Evolutionary conservation across 2,113 vertebrate genomes (phyloP).

Genomic region (Diadophis punctatus): DNA sequence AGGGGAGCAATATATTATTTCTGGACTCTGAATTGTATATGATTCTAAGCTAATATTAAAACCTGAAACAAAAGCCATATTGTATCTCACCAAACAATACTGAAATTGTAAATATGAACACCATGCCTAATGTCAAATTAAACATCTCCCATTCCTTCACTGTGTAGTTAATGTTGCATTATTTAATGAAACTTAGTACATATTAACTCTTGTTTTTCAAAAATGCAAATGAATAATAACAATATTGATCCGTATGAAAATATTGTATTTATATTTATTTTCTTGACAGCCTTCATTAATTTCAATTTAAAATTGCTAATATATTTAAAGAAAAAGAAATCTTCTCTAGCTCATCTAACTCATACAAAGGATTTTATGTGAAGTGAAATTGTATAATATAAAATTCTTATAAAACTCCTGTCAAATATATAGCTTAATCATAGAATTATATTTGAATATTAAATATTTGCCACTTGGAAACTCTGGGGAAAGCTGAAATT

Average conservation of each 20-base stretch:
- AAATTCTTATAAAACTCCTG: slow-evolving; percentile 40
- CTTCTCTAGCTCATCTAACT: slow-evolving; percentile 1
- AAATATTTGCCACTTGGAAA: slow-evolving; percentile 61
- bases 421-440: slow-evolving; percentile 60
- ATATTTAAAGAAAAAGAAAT: slow-evolving; percentile 10
- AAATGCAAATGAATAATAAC: neutral
- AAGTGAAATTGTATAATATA: slow-evolving; percentile 35
- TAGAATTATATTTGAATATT: slow-evolving; percentile 56
- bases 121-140: neutral
- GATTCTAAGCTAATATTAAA: neutral
- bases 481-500: slow-evolving; percentile 57
- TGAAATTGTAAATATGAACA: neutral
- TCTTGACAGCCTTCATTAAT: slow-evolving; percentile 30
- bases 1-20: neutral
- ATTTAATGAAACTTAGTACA: neutral
- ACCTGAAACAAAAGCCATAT: neutral
- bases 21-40: neutral
- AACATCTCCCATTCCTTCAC: neutral
- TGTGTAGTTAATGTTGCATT: neutral
- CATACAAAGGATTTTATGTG: neutral
- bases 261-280: slow-evolving; percentile 23
- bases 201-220: neutral
- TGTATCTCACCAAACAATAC: neutral
- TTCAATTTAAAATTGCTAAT: slow-evolving; percentile 3
- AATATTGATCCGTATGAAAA: slow-evolving; percentile 2